Evolutionary conservation across 1,140 invertebrate species (phyloP), one percentile per base, ranked within the genome.

Genomic region (Drosophila leontia): DNA sequence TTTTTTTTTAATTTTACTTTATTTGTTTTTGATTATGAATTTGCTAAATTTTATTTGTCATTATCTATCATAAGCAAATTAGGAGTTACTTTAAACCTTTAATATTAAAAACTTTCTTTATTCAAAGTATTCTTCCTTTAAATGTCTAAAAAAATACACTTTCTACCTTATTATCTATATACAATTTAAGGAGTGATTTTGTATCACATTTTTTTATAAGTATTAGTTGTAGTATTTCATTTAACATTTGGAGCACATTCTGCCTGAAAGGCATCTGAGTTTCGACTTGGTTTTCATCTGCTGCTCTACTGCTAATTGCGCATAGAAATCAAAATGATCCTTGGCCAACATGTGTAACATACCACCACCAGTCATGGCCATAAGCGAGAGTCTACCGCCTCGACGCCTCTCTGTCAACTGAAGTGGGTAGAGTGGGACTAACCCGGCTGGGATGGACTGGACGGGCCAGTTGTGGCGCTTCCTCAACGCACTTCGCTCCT

Each of bases 321-420:
- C 59, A 80, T 80, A 82, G 83, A 86, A 87, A 80, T 87, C 67
- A 74, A 87, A 87, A 60, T 87, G 58, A 84, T 83, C 81, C 81
- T 80, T 72, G 50, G 67, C 42, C 44, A 76, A 80, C 39, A 78
- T 78, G 42, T 56, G 64, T 69, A 44, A 61, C 19, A 51, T 34
- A 41, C 72, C 62, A 53, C 72, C 62, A 60, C 55, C 71, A 83
- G 75, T 65, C 80, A 75, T 78, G 65, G 64, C 57, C 75, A 79
- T 71, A 71, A 72, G 76, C 76, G 76, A 79, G 76, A 72, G 76
- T 79, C 58, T 39, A 45, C 58, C 51, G 45, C 47, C 53, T 53
- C 60, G 53, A 53, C 51, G 45, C 47, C 53, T 53, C 60, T 32
- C 51, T 61, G 74, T 69, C 75, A 61, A 45, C 35, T 57, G 23